Base-by-base conservation (phyloP, 2,797 vertebrate species). In the Acipenser transmontanus region DNA sequence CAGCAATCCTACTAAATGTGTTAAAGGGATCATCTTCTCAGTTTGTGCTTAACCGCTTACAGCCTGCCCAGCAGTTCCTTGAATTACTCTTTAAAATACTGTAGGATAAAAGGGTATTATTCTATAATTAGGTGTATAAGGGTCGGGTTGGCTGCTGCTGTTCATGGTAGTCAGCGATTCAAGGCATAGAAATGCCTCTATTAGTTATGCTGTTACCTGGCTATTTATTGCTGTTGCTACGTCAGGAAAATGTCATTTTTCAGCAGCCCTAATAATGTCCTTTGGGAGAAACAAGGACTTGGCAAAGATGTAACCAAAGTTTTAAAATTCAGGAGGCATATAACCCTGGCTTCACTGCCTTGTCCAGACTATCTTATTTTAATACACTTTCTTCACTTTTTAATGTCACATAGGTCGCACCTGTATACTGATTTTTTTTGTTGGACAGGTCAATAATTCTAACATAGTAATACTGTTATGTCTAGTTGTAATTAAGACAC, bases 21-120 rank as follows among this genome's bases (percentile, higher is more conserved):
- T 88, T 88, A 87, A 75, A 77, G 66, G 81, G 91, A 93, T 94
- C 88, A 92, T 91, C 85, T 86, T 83, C 89, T 88, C 91, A 89
- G 76, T 92, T 88, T 89, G 85, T 79, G 84, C 83, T 88, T 87
- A 88, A 82, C 76, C 78, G 83, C 85, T 89, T 84, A 82, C 69
- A 81, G 79, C 66, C 66, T 70, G 70, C 56, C 70, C 72, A 77
- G 75, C 73, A 80, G 64, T 68, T 73, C 73, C 78, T 61, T 78
- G 71, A 82, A 76, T 78, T 59, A 78, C 76, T 80, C 34, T 76
- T 78, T 80, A 76, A 75, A 72, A 74, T 71, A 68, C 79, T 68
- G 63, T 61, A 64, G 74, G 68, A 68, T 75, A 74, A 62, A 74
- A 69, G 65, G 49, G 74, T 54, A 73, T 79, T 78, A 76, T 70